Base-by-base conservation (phyloP, 2,888 invertebrate species). In the Mesoligia furuncula region DNA sequence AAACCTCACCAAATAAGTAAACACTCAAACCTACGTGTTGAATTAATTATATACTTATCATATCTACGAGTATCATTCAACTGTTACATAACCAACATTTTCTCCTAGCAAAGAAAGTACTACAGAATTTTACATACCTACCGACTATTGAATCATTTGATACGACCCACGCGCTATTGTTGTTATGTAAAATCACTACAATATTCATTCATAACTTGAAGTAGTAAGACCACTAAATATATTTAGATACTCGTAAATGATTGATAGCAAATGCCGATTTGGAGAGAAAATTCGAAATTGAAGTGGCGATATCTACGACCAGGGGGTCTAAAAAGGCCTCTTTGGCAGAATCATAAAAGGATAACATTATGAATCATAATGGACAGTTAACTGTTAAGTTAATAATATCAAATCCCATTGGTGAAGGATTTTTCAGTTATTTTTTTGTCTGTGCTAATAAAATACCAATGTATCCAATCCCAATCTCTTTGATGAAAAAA, bases 131-230 rank as follows among this genome's bases (percentile, higher is more conserved):
- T 67, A 77, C 74, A 79, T 77, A 81, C 73, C 80, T 87, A 80
- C 72, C 75, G 77, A 81, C 88, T 86, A 88, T 85, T 88, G 86
- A 85, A 86, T 88, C 81, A 86, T 88, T 86, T 85, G 80, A 86
- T 83, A 77, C 85, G n/a, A 81, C 87, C 87, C 85, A 88, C 87
- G 80, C 83, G 62, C 82, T 74, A 87, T 87, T 87, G 84, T 86
- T 66, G 77, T 87, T 87, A 87, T 80, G 83, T 86, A 86, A 86
- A 83, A 57, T 76, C 79, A 78, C 74, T 82, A 83, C 86, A 78
- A 83, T 83, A 75, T 82, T 87, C 77, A 79, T 85, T 81, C 81
- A 84, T 79, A 76, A 73, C 76, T 85, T 85, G 67, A 85, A 80
- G 85, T 84, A 84, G 81, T 76, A 74, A 76, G 54, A 65, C 68